Percentiles rank a stretch among this genome's conserved stretches.
Conservation (phyloP, 2,888 invertebrate species). For the Mythimna loreyi region DNA sequence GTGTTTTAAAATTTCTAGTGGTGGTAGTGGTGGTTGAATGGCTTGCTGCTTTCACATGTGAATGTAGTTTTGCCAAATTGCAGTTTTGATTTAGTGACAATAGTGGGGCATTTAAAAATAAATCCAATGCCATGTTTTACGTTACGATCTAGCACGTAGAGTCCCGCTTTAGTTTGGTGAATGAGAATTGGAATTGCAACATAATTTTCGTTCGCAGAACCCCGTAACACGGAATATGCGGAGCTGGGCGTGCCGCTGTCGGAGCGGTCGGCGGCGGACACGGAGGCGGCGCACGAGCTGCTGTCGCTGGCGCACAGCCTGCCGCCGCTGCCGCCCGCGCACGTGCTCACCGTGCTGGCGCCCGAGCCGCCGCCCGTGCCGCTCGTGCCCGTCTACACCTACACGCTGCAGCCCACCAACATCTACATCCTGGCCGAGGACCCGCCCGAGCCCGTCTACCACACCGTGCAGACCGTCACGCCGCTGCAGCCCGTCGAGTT, state of each 20-base stretch:
- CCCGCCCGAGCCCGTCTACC: conserved; percentile 75
- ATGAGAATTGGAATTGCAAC: conserved; percentile 39
- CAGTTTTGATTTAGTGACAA: background rate
- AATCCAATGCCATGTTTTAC: background rate
- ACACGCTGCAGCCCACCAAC: conserved; percentile 92
- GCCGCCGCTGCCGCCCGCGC: conserved; percentile 94
- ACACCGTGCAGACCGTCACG: conserved; percentile 74
- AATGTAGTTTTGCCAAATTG: background rate
- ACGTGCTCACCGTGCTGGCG: conserved; percentile 87
- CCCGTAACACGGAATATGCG: conserved; percentile 68
- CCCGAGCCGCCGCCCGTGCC: conserved; percentile 75
- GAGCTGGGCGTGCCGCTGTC: conserved; percentile 86
- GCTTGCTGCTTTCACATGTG: background rate
- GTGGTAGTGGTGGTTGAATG: background rate
- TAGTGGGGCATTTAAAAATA: background rate
- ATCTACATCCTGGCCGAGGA: conserved; percentile 82
- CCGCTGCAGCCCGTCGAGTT: conserved; percentile 78
- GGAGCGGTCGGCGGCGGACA: conserved; percentile 95
- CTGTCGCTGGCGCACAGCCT: conserved; percentile 94
- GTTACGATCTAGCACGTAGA: background rate
- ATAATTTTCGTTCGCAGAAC: conserved; percentile 56
- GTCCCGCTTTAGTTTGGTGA: conserved; percentile 18
- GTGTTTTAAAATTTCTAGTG: background rate
- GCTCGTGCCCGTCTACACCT: conserved; percentile 88
- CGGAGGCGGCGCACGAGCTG: conserved; percentile 96